Base-by-base conservation (phyloP, 2,888 invertebrate genomes). In the Dascillus cervinus region DNA sequence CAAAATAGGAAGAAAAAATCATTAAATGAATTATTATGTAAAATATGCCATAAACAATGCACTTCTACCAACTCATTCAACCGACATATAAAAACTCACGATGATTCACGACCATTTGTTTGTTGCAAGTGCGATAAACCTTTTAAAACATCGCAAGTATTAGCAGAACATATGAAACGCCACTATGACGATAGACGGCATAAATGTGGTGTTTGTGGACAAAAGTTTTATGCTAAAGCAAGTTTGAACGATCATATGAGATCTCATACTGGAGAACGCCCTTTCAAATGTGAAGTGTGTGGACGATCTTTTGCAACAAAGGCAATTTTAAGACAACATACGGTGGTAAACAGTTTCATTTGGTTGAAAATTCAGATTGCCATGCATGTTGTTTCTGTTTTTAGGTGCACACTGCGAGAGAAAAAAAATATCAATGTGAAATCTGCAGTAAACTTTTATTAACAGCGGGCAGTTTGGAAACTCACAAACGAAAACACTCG, bases 281-380 rank as follows among this genome's bases (percentile, higher is more conserved):
- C 68, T 14, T 71, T 66, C 44, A 69, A 68, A 29, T 77, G 77
- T 40, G 34, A 41, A 12, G 31, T 53, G 2, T 58, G 32, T 38
- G 42, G n/a, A 5, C 25, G 41, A 20, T 24, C 42, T 6, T 50
- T 47, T 32, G 44, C 47, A 2, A 50, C 50, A 2, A 44, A 43
- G 32, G 48, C 50, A 9, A 47, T 47, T 28, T 27, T 50, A 22
- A 37, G 48, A n/a, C 48, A 48, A 31, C 50, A 50, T 19, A 26
- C 36, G 22, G 37, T 40, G 15, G 50, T 50, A 43, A 40, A 6
- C 4, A 17, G 17, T 17, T 17, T 17, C 17, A 17, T 8, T 17
- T 17, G 8, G 17, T 17, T 4, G 4, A 17, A 17, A 17, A 17
- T 17, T 6, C 4, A 17, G 17, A 17, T 17, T 4, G 5, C 8